Conservation (phyloP, 2,113 vertebrate genomes). For the Pongo pygmaeus region DNA sequence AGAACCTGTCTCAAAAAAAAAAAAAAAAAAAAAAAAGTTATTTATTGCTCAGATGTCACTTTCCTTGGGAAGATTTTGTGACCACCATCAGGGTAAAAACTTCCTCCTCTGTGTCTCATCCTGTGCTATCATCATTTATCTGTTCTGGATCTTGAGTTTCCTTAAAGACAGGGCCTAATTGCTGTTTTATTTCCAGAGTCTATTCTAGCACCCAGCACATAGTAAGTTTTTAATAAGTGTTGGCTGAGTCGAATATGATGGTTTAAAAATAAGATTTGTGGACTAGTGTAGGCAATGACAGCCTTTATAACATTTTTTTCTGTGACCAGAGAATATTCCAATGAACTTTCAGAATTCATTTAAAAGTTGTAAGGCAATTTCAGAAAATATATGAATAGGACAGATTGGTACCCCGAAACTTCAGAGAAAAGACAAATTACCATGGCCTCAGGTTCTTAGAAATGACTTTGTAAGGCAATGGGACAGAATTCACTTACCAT, state of each 20-base stretch:
- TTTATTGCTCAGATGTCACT: background rate
- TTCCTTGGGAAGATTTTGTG: background rate
- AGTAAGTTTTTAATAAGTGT: background rate
- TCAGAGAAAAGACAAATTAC: slow-evolving; percentile 58
- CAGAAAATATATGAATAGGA: slow-evolving; percentile 2
- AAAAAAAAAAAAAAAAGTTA: no score
- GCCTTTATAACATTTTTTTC: background rate
- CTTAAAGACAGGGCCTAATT: background rate
- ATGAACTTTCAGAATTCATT: slow-evolving; percentile 50
- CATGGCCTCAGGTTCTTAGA: background rate
- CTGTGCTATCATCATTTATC: no score
- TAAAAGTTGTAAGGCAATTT: slow-evolving; percentile 22
- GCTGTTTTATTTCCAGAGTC: background rate
- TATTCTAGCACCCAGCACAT: background rate
- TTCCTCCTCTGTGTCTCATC: background rate
- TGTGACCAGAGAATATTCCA: background rate
- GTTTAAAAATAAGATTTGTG: background rate
- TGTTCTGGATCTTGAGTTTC: background rate
- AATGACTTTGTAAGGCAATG: background rate
- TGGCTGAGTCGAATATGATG: background rate
- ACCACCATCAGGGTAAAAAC: background rate
- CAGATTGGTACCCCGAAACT: background rate
- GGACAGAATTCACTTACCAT: background rate
- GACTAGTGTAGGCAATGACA: background rate
- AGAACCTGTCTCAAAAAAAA: no score